Evolutionary conservation across 2,888 invertebrate species (phyloP).

Genomic region (Parnassius glacialis): DNA sequence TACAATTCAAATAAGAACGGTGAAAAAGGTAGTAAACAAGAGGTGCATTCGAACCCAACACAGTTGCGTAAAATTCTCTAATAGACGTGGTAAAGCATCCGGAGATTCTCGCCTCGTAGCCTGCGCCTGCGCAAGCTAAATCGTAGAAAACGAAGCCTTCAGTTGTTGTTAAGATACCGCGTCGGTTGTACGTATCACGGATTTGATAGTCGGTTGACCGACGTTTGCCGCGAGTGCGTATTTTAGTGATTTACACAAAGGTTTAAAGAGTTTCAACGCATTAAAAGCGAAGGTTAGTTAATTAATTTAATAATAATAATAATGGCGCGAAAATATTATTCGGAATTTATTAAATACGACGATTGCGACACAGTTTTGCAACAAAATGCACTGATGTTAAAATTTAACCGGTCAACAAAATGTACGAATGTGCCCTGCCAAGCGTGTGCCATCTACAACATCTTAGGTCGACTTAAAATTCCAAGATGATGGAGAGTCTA

Average conservation of each 20-base stretch:
- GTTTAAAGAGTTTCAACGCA: neutral
- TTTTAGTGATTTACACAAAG: neutral
- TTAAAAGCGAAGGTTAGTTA: conserved; percentile 17
- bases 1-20: no score
- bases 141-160: conserved; percentile 29
- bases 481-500: neutral
- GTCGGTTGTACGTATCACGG: conserved; percentile 32
- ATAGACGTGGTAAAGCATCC: conserved; percentile 1
- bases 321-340: neutral
- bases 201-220: conserved; percentile 26
- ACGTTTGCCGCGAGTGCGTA: conserved; percentile 21
- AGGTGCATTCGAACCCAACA: no score
- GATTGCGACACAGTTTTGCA: conserved; percentile 31
- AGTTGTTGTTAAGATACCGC: conserved; percentile 40
- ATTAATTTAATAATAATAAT: neutral
- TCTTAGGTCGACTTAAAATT: neutral
- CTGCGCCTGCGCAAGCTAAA: conserved; percentile 36
- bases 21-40: no score
- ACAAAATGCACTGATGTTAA: conserved; percentile 24
- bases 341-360: conserved; percentile 23
- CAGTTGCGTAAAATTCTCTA: conserved; percentile 25
- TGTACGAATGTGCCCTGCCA: conserved; percentile 7
- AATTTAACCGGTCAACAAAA: conserved; percentile 12
- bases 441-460: neutral
- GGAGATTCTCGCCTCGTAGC: conserved; percentile 17